Conservation (phyloP, 2,113 vertebrate species). For the Oxygymnocypris stewartii region DNA sequence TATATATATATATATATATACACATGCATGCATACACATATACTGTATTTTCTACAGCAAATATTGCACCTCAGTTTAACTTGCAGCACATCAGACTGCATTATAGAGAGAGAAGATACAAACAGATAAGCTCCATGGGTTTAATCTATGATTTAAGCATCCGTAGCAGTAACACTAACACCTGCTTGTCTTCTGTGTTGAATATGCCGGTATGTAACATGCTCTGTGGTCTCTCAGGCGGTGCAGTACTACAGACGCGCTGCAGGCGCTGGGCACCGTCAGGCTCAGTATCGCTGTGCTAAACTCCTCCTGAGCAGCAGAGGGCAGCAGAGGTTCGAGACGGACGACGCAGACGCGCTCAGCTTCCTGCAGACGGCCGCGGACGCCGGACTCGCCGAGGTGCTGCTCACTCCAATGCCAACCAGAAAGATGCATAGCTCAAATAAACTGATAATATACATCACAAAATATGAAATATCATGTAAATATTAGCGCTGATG, state of each 20-base stretch:
- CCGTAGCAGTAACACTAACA: too few relatives aligned
- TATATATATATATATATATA: too few relatives aligned
- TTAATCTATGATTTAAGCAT: too few relatives aligned
- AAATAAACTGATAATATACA: too few relatives aligned
- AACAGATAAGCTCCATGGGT: too few relatives aligned
- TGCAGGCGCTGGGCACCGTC: conserved; percentile 77
- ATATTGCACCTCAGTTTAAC: not conserved
- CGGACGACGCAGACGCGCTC: conserved; percentile 63
- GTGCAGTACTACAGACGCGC: conserved; percentile 81
- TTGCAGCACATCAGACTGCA: too few relatives aligned
- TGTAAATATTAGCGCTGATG: too few relatives aligned
- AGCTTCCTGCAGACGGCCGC: conserved; percentile 80
- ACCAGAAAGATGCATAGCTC: too few relatives aligned
- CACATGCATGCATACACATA: not conserved
- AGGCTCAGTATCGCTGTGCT: conserved; percentile 88
- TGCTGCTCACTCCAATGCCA: conserved; percentile 52
- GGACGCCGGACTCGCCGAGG: conserved; percentile 81
- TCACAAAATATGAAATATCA: too few relatives aligned
- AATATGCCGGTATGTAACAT: not conserved
- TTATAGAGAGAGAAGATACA: too few relatives aligned
- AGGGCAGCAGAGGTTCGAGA: conserved; percentile 62
- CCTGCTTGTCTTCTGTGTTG: not conserved
- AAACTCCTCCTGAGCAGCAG: conserved; percentile 77
- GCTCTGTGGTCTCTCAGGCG: conserved; percentile 74
- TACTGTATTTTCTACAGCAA: not conserved